phyloP scores from a whole-genome alignment of 1,140 invertebrate genomes.

The Drosophila bocqueti region DNA sequence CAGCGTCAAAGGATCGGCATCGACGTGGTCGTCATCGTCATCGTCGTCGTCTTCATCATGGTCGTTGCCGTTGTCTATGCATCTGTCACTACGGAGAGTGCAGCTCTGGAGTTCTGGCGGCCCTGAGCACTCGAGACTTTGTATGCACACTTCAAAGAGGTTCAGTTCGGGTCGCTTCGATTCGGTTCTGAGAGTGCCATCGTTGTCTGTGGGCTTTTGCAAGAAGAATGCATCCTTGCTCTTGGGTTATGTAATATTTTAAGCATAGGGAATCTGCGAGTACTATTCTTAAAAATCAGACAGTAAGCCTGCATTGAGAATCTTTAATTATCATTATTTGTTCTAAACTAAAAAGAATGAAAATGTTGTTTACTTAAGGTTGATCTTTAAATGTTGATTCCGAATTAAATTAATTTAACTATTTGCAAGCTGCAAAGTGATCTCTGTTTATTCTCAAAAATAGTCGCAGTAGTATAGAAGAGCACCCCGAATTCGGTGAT shows the following conservation, averaged over 20 bases:
- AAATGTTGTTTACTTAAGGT: not conserved
- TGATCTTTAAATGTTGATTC: not conserved
- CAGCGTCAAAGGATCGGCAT: constrained; percentile 72
- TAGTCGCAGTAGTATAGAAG: not conserved
- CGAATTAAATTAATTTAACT: too few relatives aligned
- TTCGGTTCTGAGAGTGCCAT: constrained; percentile 10
- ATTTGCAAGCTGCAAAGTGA: too few relatives aligned
- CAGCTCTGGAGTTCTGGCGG: constrained; percentile 46
- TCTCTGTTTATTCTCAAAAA: too few relatives aligned
- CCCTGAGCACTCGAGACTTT: constrained; percentile 70
- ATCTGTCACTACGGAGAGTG: constrained; percentile 57
- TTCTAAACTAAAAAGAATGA: too few relatives aligned
- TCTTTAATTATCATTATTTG: too few relatives aligned
- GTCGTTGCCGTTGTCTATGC: constrained; percentile 49
- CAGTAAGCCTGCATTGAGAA: too few relatives aligned
- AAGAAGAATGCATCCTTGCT: constrained; percentile 2
- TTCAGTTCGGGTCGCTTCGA: constrained; percentile 63
- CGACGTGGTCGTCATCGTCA: constrained; percentile 60
- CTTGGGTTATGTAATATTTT: too few relatives aligned
- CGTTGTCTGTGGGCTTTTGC: constrained; percentile 8
- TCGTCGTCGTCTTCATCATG: constrained; percentile 34
- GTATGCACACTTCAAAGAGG: constrained; percentile 72
- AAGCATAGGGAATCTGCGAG: not conserved
- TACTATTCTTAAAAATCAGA: not conserved
- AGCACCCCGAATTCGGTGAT: constrained; percentile 58